Base-by-base conservation (phyloP, 1,140 invertebrate genomes). In the Pomacea maculata region DNA sequence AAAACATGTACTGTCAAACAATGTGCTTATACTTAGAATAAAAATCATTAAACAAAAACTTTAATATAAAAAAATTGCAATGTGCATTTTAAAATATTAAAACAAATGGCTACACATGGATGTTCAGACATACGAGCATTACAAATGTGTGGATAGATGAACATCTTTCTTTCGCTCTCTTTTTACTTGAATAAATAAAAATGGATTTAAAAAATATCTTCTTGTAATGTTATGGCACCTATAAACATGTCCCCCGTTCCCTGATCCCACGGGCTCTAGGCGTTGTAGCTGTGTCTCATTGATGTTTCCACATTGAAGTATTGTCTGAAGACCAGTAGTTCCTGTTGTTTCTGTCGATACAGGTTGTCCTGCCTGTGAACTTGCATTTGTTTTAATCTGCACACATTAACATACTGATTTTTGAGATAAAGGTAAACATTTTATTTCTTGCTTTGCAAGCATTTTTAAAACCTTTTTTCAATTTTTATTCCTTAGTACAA, bases 221-320 rank as follows among this genome's bases (percentile, higher is more conserved):
- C 21, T 61, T 21, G 68, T 21, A 57, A 11, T 17, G 21, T 19
- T 21, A 11, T 17, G 8, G n/a, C 74, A 90, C 88, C 83, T 90
- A 82, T 89, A 89, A 34, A 91, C 91, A 67, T 86, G 89, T 17
- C 91, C 91, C 74, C 91, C 91, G 81, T 89, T 89, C 11, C 91
- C 91, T 63, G 85, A 83, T 9, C 89, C 89, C 21, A 92, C 70
- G 9, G 88, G 63, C n/a, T 87, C 85, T 52, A 90, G 61, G 25
- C 84, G 74, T 25, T 89, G 82, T 34, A 92, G 76, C 75, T 92
- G 88, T 25, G 82, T 83, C 64, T 85, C 85, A 55, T 77, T 80
- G 17, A 88, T 87, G 63, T 81, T 85, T 15, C 85, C 87, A 82
- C 83, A 80, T 17, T 85, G 80, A 45, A 89, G 73, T 57, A 89